Conservation (phyloP, 2,113 vertebrate species). For the Sander vitreus region DNA sequence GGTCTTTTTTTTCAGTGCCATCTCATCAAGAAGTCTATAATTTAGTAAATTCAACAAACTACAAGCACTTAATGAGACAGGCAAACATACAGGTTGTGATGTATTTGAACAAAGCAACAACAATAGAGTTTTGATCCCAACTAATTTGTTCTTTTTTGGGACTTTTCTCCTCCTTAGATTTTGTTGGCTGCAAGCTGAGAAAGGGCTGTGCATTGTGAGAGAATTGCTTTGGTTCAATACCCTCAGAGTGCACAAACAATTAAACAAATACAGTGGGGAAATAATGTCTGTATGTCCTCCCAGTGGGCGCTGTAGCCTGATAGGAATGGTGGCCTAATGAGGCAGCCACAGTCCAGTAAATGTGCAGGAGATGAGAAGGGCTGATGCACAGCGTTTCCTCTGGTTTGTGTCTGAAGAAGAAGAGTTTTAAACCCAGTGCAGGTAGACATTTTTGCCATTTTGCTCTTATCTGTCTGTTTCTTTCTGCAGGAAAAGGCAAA, state of each 20-base stretch:
- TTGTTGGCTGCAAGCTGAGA: background rate
- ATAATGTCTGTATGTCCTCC: slow-evolving; percentile 18
- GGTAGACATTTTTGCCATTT: background rate
- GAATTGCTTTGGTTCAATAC: background rate
- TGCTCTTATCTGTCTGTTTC: background rate
- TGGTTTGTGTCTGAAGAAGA: background rate
- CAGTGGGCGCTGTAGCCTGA: background rate
- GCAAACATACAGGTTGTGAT: background rate
- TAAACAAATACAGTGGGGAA: slow-evolving; percentile 39
- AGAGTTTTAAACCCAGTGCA: slow-evolving; percentile 1
- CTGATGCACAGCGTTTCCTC: slow-evolving; percentile 3
- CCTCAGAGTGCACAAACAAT: slow-evolving; percentile 34
- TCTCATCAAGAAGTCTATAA: no score
- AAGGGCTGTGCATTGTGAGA: background rate
- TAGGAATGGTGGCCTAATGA: slow-evolving; percentile 10
- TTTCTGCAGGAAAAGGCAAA: background rate
- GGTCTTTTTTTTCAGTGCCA: background rate
- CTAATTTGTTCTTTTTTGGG: background rate
- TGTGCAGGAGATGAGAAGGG: background rate
- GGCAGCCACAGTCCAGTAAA: background rate
- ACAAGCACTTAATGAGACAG: background rate
- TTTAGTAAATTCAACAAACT: background rate
- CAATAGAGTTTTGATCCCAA: background rate
- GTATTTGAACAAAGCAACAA: background rate
- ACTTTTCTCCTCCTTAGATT: background rate